Conservation (phyloP, 2,113 vertebrate genomes). For the Ceyx margarethae region DNA sequence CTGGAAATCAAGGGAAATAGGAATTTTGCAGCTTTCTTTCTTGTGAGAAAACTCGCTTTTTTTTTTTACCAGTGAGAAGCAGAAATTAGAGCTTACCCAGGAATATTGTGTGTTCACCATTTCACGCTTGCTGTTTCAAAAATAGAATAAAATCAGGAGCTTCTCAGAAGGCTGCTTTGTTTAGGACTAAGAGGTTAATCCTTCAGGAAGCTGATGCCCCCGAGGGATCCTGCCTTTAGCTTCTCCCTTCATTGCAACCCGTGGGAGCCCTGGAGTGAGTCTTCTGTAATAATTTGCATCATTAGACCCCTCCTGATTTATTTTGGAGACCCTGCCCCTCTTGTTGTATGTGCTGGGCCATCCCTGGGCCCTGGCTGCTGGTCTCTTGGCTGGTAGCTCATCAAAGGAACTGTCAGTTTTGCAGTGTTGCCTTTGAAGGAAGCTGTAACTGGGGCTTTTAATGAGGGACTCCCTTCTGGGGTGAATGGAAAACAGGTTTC, state of each 20-base stretch:
- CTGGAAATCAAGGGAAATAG: neutral
- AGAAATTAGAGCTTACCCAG: neutral
- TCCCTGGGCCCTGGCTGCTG: neutral
- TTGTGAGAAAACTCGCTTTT: too few relatives aligned
- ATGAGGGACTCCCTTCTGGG: neutral
- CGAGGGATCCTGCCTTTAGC: accelerated
- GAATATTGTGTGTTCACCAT: neutral
- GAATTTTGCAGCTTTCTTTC: neutral
- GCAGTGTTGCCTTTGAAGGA: neutral
- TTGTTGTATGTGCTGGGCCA: accelerated
- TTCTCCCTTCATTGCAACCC: neutral
- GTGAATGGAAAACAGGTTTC: neutral
- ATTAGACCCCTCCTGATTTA: neutral
- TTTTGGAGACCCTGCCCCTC: neutral
- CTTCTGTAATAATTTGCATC: neutral
- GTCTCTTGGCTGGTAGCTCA: neutral
- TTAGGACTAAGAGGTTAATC: accelerated
- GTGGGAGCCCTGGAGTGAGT: neutral
- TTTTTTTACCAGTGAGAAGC: neutral
- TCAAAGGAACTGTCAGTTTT: neutral
- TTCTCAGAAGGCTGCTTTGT: neutral
- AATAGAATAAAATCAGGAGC: neutral
- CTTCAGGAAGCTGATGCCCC: accelerated
- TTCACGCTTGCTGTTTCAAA: neutral
- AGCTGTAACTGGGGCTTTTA: neutral